Evolutionary conservation across 1,140 invertebrate genomes (phyloP).

Genomic region (Wasmannia auropunctata): DNA sequence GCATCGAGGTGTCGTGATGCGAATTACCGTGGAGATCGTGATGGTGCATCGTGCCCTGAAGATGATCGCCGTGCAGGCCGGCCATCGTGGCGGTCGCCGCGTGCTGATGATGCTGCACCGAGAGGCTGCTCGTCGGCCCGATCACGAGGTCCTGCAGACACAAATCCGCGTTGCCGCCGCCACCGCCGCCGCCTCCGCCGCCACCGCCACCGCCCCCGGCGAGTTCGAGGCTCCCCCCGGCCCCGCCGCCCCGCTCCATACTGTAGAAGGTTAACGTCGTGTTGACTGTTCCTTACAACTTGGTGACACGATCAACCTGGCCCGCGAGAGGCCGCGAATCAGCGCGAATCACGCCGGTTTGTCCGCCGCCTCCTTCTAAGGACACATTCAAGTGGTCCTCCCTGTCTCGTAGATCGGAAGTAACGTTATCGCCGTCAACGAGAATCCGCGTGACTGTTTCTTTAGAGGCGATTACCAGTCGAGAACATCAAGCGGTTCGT

Average conservation of each 20-base stretch:
- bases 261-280: slow-evolving; percentile 85
- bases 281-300: slow-evolving; percentile 78
- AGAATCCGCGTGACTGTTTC: not conserved
- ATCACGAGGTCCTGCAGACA: slow-evolving; percentile 91
- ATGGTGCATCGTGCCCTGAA: slow-evolving; percentile 86
- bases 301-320: slow-evolving; percentile 54
- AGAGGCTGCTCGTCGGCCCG: slow-evolving; percentile 82
- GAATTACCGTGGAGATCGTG: slow-evolving; percentile 87
- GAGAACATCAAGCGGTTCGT: not conserved
- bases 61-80: slow-evolving; percentile 84
- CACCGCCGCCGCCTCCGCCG: slow-evolving; percentile 87
- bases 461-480: slow-evolving; percentile 11
- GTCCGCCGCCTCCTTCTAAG: not conserved
- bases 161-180: slow-evolving; percentile 88
- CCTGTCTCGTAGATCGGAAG: not conserved
- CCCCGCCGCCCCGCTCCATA: slow-evolving; percentile 83
- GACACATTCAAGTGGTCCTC: slow-evolving; percentile 32
- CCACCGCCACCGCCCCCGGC: slow-evolving; percentile 86
- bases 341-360: slow-evolving; percentile 23
- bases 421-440: not conserved
- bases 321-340: slow-evolving; percentile 52
- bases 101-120: slow-evolving; percentile 87
- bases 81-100: slow-evolving; percentile 88
- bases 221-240: slow-evolving; percentile 85
- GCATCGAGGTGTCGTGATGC: slow-evolving; percentile 86